Evolutionary conservation across 2,888 invertebrate genomes (phyloP), one percentile per base, ranked within the genome.

Genomic region (Heliconius cydno): DNA sequence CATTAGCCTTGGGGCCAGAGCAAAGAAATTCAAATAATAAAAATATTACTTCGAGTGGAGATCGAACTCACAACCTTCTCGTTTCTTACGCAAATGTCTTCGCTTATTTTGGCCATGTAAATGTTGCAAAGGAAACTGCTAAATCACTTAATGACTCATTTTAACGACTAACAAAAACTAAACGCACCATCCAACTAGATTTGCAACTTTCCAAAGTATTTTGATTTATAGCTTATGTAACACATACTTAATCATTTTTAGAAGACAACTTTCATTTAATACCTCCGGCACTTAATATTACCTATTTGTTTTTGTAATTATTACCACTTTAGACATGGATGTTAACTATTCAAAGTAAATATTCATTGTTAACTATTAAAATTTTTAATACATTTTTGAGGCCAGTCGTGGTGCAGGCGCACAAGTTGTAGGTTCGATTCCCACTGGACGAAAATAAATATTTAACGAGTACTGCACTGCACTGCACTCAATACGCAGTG

Each of bases 141-240:
- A 15, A 52, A 28, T 81, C 73, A 79, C 38, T 68, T 73, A 67
- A 67, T 67, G 73, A 41, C 57, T 66, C 46, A 67, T 76, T 73
- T 46, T 7, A 76, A 38, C 68, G n/a, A 52, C 67, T 25, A 70
- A 41, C 52, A 77, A 78, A 78, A 78, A 70, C 67, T 70, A 70
- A 76, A 77, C 68, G 19, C n/a, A 65, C 41, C 38, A 41, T 70
- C 19, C 25, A 65, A 77, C 19, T 52, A 67, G 68, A 77, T 74
- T 78, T 63, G 52, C 34, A 28, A 68, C 73, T 60, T 77, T 79
- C 66, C 66, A 79, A 15, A 79, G 57, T 72, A 77, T n/a, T 73
- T 70, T 66, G 60, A 75, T 52, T 76, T 67, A 41, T 68, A 13
- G 13, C 68, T 79, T 79, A 79, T 66, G 77, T 81, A 77, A 79